Base-by-base conservation (phyloP, 1,140 invertebrate genomes). In the Micrasema longulum region DNA sequence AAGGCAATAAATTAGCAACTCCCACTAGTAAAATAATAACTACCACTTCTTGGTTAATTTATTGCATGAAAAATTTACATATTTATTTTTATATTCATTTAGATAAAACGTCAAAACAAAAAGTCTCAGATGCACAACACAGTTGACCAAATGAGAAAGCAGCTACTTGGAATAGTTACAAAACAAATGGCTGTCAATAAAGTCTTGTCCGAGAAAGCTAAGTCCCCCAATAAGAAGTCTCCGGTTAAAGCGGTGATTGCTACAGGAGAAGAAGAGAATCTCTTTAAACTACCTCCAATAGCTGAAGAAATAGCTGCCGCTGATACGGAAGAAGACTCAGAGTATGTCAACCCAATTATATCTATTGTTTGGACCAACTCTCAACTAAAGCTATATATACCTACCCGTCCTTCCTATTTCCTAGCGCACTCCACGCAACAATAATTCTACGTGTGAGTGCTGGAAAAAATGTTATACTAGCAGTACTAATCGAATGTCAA, bases 31-130 rank as follows among this genome's bases (percentile, higher is more conserved):
- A 38, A 38, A 38, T 7, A 5, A 38, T 5, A 38, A 38, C 36
- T 38, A 38, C 36, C 5, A 1, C 10, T 41, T 1, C 38, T 11
- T 11, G 38, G 10, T 45, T 16, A 1, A 45, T 45, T 1, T n/a
- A 14, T 45, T 45, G 5, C n/a, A 14, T 45, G n/a, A 14, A 14
- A 6, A 14, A 45, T 14, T 45, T 14, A 14, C n/a, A 14, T 6
- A 3, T 7, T 45, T 14, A n/a, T 16, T 14, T 45, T 63, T 63
- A n/a, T 63, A 20, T 50, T 23, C 20, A 57, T 86, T 74, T 78
- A 95, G 94, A 90, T 89, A 71, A 90, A 88, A 72, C 86, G 95
- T 74, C 91, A 92, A 84, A 90, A 92, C 78, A 87, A 89, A 77
- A 93, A 93, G 81, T 87, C 88, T 72, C 90, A 91, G 79, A 90